Percentiles rank a stretch among this genome's conserved stretches.
phyloP scores from a whole-genome alignment of 1,140 invertebrate species.

The Drosophila bocki region DNA sequence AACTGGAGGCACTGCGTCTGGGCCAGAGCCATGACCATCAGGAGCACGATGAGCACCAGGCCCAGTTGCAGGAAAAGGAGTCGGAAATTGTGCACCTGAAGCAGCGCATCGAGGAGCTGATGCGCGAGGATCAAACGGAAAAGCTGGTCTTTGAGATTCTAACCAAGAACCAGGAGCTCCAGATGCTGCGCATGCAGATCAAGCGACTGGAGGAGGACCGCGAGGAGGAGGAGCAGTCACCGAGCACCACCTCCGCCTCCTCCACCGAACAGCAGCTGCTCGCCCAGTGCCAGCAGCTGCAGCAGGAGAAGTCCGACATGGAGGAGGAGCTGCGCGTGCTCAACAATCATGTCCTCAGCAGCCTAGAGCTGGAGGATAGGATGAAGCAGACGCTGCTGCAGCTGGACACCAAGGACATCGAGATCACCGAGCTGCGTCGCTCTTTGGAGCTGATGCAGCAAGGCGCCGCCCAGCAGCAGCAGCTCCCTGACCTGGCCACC shows the following conservation, averaged over 20 bases:
- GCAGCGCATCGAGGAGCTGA: constrained; percentile 84
- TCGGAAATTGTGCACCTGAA: constrained; percentile 85
- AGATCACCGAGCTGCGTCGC: constrained; percentile 75
- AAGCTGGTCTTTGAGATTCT: constrained; percentile 80
- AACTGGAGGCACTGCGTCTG: constrained; percentile 31
- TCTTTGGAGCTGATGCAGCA: constrained; percentile 59
- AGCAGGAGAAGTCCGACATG: constrained; percentile 75
- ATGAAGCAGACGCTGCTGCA: constrained; percentile 75
- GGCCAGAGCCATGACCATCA: constrained; percentile 3
- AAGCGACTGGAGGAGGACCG: constrained; percentile 69
- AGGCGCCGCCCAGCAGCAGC: constrained; percentile 49
- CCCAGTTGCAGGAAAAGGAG: constrained; percentile 76
- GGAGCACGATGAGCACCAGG: constrained; percentile 54
- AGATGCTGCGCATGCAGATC: constrained; percentile 67
- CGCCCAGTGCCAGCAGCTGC: constrained; percentile 42
- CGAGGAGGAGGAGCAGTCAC: constrained; percentile 10
- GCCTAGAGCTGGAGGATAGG: constrained; percentile 78
- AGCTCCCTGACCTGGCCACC: constrained; percentile 41
- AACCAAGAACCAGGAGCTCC: constrained; percentile 82
- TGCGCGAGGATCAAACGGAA: constrained; percentile 83
- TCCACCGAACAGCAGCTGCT: constrained; percentile 43
- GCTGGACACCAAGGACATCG: constrained; percentile 78
- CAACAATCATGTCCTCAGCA: constrained; percentile 80
- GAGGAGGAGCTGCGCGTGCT: constrained; percentile 82
- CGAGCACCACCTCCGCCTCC: background rate